Evolutionary conservation across 2,888 invertebrate genomes (phyloP), one percentile per base, ranked within the genome.

Genomic region (Acheta domesticus): DNA sequence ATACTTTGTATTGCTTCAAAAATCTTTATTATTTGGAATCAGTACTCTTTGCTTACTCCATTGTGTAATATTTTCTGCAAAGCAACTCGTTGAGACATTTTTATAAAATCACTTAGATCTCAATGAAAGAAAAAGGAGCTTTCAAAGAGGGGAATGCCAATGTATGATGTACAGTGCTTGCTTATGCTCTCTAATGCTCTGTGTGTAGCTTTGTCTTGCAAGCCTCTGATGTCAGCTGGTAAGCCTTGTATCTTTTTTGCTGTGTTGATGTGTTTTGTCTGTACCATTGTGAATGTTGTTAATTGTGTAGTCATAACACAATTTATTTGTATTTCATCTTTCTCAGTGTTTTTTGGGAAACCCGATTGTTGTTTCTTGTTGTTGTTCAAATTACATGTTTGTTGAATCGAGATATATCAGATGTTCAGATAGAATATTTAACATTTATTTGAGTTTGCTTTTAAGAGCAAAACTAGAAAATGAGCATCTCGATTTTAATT

Each of bases 181-280:
- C 62, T 62, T 62, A n/a, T 62, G 62, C 62, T 62, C 62, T 62
- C 62, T 62, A 62, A 62, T 62, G 62, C 62, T 62, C 16, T 62
- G 62, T 62, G 62, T 62, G 16, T 62, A 62, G 62, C 62, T 62
- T 62, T 62, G n/a, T 62, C 62, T 62, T 62, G 16, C 62, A 62
- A 62, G 62, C 62, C 62, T 62, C 62, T 62, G 62, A 62, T 62
- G 62, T 62, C 62, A 36, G 62, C 62, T 62, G 62, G 62, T 62
- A 62, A 62, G 62, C 62, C 62, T 62, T n/a, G 62, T 14, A 62
- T 62, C 62, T 62, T 62, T 36, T 62, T 62, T 62, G 62, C 62
- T 62, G 62, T 62, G 62, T 62, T 62, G 62, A 19, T 62, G 62
- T 62, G 62, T 62, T 62, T 62, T 62, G 62, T 62, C n/a, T 19